Percentiles rank a stretch among this genome's conserved stretches.
Conservation (phyloP, 2,888 invertebrate species). For the Bombyx huttoni region DNA sequence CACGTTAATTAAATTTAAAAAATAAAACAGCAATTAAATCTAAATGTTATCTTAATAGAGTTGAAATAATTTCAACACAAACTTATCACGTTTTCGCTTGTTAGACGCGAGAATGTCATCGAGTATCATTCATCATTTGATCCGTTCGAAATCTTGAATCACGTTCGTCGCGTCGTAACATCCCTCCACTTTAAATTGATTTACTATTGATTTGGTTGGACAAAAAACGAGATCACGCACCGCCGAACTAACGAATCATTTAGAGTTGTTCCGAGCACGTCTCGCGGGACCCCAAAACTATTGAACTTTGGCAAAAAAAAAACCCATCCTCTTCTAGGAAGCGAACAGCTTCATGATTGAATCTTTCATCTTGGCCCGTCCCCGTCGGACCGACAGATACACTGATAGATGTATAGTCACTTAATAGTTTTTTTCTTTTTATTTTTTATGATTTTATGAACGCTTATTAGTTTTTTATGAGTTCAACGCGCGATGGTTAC, state of each 20-base stretch:
- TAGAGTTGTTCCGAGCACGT: conserved; percentile 4
- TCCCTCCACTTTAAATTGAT: background rate
- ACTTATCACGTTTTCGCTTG: background rate
- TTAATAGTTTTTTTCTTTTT: conserved; percentile 26
- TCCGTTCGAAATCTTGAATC: background rate
- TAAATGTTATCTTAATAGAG: too few species aligned
- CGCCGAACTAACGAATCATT: conserved; percentile 11
- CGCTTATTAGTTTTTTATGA: conserved; percentile 32
- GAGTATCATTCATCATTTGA: background rate
- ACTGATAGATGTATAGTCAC: conserved; percentile 33
- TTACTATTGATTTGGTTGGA: conserved; percentile 1
- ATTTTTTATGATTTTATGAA: conserved; percentile 25
- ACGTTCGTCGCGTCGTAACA: background rate
- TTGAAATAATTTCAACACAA: too few species aligned
- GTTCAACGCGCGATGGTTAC: conserved; percentile 9
- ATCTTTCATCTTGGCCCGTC: conserved; percentile 49
- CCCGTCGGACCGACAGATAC: conserved; percentile 28
- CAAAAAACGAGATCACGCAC: conserved; percentile 3
- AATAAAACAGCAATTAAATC: too few species aligned
- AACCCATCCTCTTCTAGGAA: conserved; percentile 48
- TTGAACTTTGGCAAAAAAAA: conserved; percentile 38
- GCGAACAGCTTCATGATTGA: conserved; percentile 50
- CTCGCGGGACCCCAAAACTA: conserved; percentile 34
- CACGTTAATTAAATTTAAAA: too few species aligned
- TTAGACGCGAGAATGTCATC: background rate